Evolutionary conservation across 1,140 invertebrate species (phyloP).

Genomic region (Drosophila albomicans): DNA sequence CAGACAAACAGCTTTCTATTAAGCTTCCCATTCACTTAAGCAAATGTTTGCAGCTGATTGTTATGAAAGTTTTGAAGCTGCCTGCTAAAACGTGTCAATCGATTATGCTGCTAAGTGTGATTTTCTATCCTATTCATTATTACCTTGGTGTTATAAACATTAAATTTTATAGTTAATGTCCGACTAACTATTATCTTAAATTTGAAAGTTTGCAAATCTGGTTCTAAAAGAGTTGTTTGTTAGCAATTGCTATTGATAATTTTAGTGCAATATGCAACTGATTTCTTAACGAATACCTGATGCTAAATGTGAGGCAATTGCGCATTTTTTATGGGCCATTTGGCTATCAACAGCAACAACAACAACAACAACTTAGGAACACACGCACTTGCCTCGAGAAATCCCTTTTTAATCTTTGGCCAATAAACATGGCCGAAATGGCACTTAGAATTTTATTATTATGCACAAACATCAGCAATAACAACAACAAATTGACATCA

Average conservation of each 20-base stretch:
- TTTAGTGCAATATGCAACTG: background rate
- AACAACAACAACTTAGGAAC: background rate
- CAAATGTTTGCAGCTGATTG: background rate
- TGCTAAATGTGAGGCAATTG: conserved; percentile 23
- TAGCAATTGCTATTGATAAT: background rate
- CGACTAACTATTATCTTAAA: too few species aligned
- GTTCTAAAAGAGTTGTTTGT: background rate
- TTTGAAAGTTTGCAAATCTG: too few species aligned
- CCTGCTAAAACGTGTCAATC: background rate
- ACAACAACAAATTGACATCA: conserved; percentile 71
- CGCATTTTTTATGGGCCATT: conserved; percentile 69
- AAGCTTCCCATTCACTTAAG: too few species aligned
- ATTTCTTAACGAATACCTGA: background rate
- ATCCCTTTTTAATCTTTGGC: conserved; percentile 79
- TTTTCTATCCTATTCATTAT: too few species aligned
- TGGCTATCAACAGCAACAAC: conserved; percentile 33
- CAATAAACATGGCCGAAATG: conserved; percentile 70
- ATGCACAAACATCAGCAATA: conserved; percentile 55
- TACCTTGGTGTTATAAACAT: too few species aligned
- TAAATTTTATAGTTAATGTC: too few species aligned
- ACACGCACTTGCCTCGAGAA: conserved; percentile 29
- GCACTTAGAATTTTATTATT: conserved; percentile 79
- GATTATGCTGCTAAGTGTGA: too few species aligned
- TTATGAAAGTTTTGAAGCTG: background rate
- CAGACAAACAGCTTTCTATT: too few species aligned